Base-by-base conservation (phyloP, 2,113 vertebrate species). In the Bubo blakistoni region DNA sequence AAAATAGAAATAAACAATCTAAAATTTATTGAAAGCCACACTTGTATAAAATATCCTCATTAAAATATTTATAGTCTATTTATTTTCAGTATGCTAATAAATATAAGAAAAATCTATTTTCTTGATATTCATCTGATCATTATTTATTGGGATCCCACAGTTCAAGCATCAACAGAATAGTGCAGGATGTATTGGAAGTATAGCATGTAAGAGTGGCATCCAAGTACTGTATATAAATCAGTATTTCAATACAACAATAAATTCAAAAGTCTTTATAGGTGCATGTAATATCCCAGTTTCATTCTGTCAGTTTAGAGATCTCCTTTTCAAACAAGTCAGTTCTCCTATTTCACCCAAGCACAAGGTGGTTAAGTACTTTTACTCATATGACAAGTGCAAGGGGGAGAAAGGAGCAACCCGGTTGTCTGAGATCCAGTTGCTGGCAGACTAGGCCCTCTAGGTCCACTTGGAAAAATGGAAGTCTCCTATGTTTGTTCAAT, bases 11-110 rank as follows among this genome's bases (percentile, higher is more conserved):
- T 96, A 66, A 92, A 97, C 81, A 74, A 29, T 84, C 38, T 79
- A 95, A 91, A 96, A 86, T 67, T 83, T 96, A 96, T 97, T 96
- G 96, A 95, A 92, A 88, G 44, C 32, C 90, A 94, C 76, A 81
- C 79, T 96, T 86, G 82, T 54, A 58, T 90, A 96, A 96, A 97
- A 92, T 80, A 84, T 30, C 25, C 77, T 91, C 26, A 93, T 96
- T 96, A 95, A 95, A 95, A 92, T 91, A 94, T 95, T 96, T 83
- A 94, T 91, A 92, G 93, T 79, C 72, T 73, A 79, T 96, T 97
- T 95, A 67, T 49, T 79, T 94, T 93, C 83, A 76, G 52, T 65
- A 89, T 92, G 26, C 29, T 93, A 85, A 95, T 94, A 96, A 92
- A 94, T 96, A 86, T 47, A 78, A 82, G 70, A 94, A 96, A 96